Percentiles rank a stretch among this genome's conserved stretches.
Evolutionary conservation across 2,888 invertebrate species (phyloP).

Genomic region (Amphipoea oculea): DNA sequence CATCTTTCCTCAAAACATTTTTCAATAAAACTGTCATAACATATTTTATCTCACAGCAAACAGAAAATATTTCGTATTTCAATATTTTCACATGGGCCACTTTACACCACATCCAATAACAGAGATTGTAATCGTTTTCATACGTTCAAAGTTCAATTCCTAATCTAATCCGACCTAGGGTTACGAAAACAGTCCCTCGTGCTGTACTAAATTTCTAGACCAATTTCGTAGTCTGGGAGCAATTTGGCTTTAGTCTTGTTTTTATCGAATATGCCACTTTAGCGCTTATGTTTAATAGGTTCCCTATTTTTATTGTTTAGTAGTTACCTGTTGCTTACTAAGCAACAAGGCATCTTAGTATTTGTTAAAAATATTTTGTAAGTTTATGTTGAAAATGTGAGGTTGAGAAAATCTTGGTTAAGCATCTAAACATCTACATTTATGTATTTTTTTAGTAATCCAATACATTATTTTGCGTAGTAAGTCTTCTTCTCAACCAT

Average conservation of each 20-base stretch:
- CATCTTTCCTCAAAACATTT: slow-evolving; percentile 37
- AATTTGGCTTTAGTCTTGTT: slow-evolving; percentile 45
- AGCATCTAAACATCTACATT: not conserved
- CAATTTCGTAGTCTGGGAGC: slow-evolving; percentile 30
- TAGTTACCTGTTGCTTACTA: slow-evolving; percentile 12
- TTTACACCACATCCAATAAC: slow-evolving; percentile 53
- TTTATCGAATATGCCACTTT: slow-evolving; percentile 23
- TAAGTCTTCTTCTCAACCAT: not conserved
- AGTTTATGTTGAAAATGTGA: not conserved
- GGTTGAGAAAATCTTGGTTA: not conserved
- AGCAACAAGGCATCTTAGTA: not conserved
- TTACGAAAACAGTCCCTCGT: slow-evolving; percentile 41
- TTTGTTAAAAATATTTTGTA: not conserved
- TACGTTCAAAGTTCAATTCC: slow-evolving; percentile 61
- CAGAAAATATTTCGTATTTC: slow-evolving; percentile 23
- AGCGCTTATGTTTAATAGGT: slow-evolving; percentile 8
- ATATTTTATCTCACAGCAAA: slow-evolving; percentile 21
- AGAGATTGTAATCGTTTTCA: slow-evolving; percentile 55
- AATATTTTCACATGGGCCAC: slow-evolving; percentile 49
- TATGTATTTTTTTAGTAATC: not conserved
- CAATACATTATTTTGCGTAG: not conserved
- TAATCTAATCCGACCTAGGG: slow-evolving; percentile 45
- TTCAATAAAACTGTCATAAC: slow-evolving; percentile 50
- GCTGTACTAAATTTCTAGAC: slow-evolving; percentile 43
- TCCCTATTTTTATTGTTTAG: slow-evolving; percentile 15